A percentile compares a stretch with the other conserved stretches of the same genome.
These are phyloP conservation scores for Hycleus cichorii DNA, from an alignment of 1,140 invertebrate species.

Conservation along the genomic window DNA sequence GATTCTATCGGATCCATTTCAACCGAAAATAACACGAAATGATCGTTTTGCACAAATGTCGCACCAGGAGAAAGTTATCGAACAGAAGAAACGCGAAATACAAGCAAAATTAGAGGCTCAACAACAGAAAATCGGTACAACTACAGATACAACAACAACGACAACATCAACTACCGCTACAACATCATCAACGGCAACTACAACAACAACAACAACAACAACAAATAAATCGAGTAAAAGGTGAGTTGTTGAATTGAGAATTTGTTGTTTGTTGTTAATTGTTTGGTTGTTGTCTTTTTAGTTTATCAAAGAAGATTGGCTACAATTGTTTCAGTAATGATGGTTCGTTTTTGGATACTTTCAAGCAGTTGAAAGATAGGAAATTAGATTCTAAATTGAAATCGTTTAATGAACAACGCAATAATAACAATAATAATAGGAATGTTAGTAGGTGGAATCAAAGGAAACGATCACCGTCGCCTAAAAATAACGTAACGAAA, in stretches of 20 bases:
- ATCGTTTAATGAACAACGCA: conserved; percentile 34
- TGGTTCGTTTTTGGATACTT: conserved; percentile 73
- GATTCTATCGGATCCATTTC: conserved; percentile 43
- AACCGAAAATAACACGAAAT: conserved; percentile 51
- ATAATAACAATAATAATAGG: conserved; percentile 13
- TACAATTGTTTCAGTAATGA: conserved; percentile 71
- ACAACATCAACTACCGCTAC: conserved; percentile 2
- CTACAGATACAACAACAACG: conserved; percentile 1
- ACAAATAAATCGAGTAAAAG: neutral
- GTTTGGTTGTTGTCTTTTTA: conserved; percentile 1
- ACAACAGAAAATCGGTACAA: conserved; percentile 37
- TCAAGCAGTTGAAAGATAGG: conserved; percentile 58
- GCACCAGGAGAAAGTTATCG: conserved; percentile 72
- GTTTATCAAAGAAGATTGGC: conserved; percentile 5
- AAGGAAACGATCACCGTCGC: conserved; percentile 23
- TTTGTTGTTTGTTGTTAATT: neutral
- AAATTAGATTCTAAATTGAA: conserved; percentile 34
- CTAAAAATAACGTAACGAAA: conserved; percentile 22
- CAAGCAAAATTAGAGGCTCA: conserved; percentile 57
- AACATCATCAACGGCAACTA: neutral
- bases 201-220: neutral
- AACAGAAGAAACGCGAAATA: conserved; percentile 69
- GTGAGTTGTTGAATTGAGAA: neutral
- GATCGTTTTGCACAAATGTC: conserved; percentile 69
- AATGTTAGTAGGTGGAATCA: conserved; percentile 32